Conservation (phyloP, 1,140 invertebrate species). For the Sycophaga agraensis region DNA sequence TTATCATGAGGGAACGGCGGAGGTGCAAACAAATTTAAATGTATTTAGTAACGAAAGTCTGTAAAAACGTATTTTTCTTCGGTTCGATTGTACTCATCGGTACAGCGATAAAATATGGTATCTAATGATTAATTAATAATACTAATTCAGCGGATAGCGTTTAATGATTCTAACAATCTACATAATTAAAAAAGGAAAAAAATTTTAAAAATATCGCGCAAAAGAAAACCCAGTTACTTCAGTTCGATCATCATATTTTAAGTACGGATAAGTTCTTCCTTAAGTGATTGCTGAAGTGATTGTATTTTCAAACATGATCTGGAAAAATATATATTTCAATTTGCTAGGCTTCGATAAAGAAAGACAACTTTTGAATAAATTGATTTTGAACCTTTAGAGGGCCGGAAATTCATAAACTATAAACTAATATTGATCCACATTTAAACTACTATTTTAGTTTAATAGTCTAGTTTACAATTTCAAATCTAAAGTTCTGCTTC, state of each 20-base stretch:
- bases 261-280: background rate
- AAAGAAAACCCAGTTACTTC: conserved; percentile 34
- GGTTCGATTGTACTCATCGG: conserved; percentile 12
- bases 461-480: too few relatives aligned
- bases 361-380: too few relatives aligned
- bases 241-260: conserved; percentile 34
- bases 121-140: conserved; percentile 31
- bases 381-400: too few relatives aligned
- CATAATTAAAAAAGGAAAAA: conserved; percentile 8
- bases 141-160: conserved; percentile 6
- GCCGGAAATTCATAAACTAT: too few relatives aligned
- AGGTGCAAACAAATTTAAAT: background rate
- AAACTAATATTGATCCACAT: too few relatives aligned
- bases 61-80: conserved; percentile 22
- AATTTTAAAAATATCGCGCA: conserved; percentile 34
- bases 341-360: background rate
- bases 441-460: too few relatives aligned
- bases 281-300: too few relatives aligned
- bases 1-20: background rate
- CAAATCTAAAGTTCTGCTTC: too few relatives aligned
- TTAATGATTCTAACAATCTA: conserved; percentile 7
- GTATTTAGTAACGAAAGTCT: conserved; percentile 14
- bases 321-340: background rate
- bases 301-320: too few relatives aligned
- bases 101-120: conserved; percentile 4